Base-by-base conservation (phyloP, 2,797 vertebrate genomes). In the Crax fasciolata region DNA sequence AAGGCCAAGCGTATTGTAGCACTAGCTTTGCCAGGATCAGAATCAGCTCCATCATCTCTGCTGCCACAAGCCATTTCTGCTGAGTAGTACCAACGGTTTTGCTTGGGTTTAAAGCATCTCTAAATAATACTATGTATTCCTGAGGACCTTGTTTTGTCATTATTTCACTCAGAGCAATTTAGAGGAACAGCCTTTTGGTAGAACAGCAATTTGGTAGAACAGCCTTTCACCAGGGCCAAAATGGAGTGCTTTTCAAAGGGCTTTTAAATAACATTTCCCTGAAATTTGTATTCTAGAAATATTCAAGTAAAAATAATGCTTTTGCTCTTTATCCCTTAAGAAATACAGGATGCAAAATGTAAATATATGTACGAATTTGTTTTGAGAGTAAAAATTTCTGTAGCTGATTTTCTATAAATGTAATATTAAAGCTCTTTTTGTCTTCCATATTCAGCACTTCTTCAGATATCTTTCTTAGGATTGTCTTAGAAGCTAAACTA, bases 281-380 rank as follows among this genome's bases (percentile, higher is more conserved):
- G 32, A 44, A 59, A 28, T 24, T 11, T 65, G 67, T 16, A 32
- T 27, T 57, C 54, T 57, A 30, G 27, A 84, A 87, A 75, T 27
- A 72, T 16, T 12, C 49, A 73, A 76, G 20, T 6, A 30, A 72
- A 67, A 72, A 62, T 54, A 4, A 49, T 10, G 11, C 14, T 54
- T 21, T 41, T 54, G 30, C 2, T 19, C 17, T 51, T 74, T 46
- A 44, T 51, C 38, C 35, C 75, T 81, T 38, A 87, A 48, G 27
- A 75, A 62, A 58, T 14, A 63, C 2, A 35, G 3, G 0, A 3
- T 17, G 23, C 0, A 0, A 11, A 14, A 17, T 49, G 10, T 57
- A n/a, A 19, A 57, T n/a, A 20, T 5, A n/a, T 8, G 13, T n/a
- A 20, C 13, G 21, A 20, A 27, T 3, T 12, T 27, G 4, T 63